Percentiles rank a stretch among this genome's conserved stretches.
Conservation (phyloP, 1,140 invertebrate genomes). For the Choristoneura fumiferana region DNA sequence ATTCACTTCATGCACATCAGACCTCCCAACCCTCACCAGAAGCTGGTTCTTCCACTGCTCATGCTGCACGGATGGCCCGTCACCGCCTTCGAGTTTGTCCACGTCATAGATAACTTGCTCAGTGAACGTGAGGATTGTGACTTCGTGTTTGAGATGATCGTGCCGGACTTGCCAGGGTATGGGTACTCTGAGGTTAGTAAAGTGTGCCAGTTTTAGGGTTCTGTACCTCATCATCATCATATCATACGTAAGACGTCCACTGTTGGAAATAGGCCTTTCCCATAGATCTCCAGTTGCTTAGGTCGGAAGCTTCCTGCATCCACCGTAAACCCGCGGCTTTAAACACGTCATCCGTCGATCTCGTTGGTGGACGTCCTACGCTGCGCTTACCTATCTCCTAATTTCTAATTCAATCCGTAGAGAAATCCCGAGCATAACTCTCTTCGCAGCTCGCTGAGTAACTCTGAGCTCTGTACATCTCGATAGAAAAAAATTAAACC, state of each 20-base stretch:
- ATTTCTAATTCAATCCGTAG: too few relatives aligned
- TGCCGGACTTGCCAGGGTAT: constrained; percentile 5
- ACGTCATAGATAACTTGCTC: neutral
- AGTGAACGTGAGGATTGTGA: neutral
- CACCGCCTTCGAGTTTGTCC: neutral
- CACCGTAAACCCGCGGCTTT: too few relatives aligned
- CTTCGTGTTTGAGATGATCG: constrained; percentile 18
- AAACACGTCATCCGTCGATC: too few relatives aligned
- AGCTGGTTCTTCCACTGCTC: neutral
- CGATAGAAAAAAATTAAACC: too few relatives aligned
- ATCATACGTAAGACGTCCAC: too few relatives aligned
- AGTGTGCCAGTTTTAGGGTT: neutral
- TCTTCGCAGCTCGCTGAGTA: too few relatives aligned
- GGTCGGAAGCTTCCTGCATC: too few relatives aligned
- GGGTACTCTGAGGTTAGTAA: constrained; percentile 11
- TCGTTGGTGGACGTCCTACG: too few relatives aligned
- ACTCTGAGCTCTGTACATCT: too few relatives aligned
- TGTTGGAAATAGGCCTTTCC: too few relatives aligned
- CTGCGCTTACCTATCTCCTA: neutral
- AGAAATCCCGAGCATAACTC: too few relatives aligned
- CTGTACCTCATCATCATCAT: neutral
- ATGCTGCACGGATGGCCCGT: constrained; percentile 7
- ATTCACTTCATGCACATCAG: constrained; percentile 11
- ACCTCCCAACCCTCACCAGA: neutral
- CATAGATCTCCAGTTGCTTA: too few relatives aligned